Conservation (phyloP, 2,113 vertebrate species). For the Plecturocebus donacophilus region DNA sequence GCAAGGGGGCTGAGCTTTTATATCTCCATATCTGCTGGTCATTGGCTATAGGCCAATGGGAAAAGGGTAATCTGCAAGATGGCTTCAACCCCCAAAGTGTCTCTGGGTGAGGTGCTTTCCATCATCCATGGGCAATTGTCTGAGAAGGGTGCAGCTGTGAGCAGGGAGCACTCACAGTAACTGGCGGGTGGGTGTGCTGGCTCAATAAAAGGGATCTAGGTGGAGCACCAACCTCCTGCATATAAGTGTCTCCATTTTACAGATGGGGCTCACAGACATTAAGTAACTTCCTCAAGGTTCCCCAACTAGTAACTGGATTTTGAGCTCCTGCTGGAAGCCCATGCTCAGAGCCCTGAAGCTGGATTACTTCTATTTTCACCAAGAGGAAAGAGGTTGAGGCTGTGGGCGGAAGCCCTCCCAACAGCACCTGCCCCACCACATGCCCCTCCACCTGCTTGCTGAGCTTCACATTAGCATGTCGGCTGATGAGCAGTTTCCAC, state of each 20-base stretch:
- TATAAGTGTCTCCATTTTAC: neutral
- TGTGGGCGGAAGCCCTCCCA: neutral
- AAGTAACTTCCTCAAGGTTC: neutral
- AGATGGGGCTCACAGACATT: neutral
- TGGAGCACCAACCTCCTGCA: neutral
- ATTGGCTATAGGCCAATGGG: neutral
- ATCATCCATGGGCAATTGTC: neutral
- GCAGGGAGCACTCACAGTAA: neutral
- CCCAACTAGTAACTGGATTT: neutral
- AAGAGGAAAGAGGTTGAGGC: neutral
- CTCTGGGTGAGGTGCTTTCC: neutral
- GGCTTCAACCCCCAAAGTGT: neutral
- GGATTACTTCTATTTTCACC: neutral
- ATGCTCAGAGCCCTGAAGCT: neutral
- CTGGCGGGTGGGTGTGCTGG: neutral
- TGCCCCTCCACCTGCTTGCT: neutral
- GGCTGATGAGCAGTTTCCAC: constrained; percentile 4
- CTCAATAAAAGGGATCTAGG: neutral
- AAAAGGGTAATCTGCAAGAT: neutral
- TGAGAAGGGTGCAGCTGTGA: neutral
- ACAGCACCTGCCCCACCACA: too few species aligned
- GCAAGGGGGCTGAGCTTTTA: neutral
- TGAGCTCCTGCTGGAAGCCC: neutral
- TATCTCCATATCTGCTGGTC: neutral
- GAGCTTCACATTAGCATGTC: constrained; percentile 13